A percentile compares a stretch with the other conserved stretches of the same genome.
Conservation (phyloP, 2,797 vertebrate genomes). For the Botia kubotai region DNA sequence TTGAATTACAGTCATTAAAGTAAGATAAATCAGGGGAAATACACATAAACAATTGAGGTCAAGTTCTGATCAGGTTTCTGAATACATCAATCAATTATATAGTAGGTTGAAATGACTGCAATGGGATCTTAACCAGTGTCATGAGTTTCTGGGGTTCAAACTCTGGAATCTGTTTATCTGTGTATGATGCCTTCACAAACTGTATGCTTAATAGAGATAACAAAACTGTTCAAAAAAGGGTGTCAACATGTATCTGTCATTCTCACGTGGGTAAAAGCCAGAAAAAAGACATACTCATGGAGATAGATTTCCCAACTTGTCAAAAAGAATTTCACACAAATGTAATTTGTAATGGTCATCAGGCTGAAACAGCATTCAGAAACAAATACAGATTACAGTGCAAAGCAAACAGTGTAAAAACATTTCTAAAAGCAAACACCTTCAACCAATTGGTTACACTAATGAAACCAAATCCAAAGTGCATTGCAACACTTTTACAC, state of each 20-base stretch:
- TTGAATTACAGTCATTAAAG: neutral
- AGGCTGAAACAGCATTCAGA: neutral
- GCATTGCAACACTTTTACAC: neutral
- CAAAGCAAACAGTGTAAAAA: neutral
- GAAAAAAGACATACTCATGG: too few species aligned
- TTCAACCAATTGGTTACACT: neutral
- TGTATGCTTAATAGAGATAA: slow-evolving; percentile 54
- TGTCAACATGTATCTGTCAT: slow-evolving; percentile 22
- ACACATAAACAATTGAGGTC: neutral
- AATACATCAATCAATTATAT: neutral
- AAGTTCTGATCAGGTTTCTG: neutral
- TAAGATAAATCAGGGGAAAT: neutral
- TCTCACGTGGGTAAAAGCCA: neutral
- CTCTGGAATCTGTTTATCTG: slow-evolving; percentile 25
- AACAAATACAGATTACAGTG: neutral
- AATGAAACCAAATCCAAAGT: neutral
- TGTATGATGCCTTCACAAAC: slow-evolving; percentile 6
- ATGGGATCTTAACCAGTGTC: neutral
- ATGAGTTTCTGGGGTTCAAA: neutral
- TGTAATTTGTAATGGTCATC: too few species aligned
- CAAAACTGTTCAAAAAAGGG: slow-evolving; percentile 32
- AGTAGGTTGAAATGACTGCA: neutral
- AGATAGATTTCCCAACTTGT: neutral
- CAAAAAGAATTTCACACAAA: neutral
- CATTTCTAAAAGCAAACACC: neutral